These are phyloP conservation scores for Vicugna pacos DNA, from an alignment of 2,113 vertebrate genomes.

Conservation along the genomic window DNA sequence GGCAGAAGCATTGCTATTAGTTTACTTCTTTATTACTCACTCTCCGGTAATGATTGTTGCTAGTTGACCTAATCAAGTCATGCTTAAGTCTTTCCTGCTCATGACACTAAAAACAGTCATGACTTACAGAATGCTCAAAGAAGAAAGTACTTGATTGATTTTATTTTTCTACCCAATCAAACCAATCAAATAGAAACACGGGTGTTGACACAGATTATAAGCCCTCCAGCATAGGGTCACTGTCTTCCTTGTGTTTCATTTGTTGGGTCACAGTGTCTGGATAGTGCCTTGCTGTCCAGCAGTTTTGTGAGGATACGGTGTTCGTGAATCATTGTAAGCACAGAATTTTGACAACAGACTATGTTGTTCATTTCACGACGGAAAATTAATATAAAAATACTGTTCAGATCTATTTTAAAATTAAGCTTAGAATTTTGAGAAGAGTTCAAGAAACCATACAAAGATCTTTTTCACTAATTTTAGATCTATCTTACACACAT, in stretches of 20 bases:
- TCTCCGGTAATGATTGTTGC: too few relatives aligned
- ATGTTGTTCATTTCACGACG: background rate
- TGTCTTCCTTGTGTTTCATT: background rate
- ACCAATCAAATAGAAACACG: background rate
- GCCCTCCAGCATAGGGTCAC: background rate
- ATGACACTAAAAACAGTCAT: too few relatives aligned
- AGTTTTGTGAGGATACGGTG: background rate
- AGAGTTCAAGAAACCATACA: background rate
- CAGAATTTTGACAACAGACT: background rate
- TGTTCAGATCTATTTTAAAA: background rate
- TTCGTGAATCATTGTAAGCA: rapidly evolving
- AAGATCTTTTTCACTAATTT: background rate
- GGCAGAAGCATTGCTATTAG: too few relatives aligned
- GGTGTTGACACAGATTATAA: background rate
- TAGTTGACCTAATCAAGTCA: too few relatives aligned
- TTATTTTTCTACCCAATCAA: background rate
- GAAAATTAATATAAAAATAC: background rate
- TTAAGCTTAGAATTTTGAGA: background rate
- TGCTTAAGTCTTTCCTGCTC: too few relatives aligned
- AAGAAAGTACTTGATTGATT: background rate
- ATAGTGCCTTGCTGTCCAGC: background rate
- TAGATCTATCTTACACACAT: background rate
- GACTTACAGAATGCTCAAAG: background rate
- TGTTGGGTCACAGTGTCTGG: rapidly evolving
- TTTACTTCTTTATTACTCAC: too few relatives aligned